These are phyloP conservation scores for Anser brachyrhynchus DNA, from an alignment of 2,113 vertebrate species.

Conservation along the genomic window DNA sequence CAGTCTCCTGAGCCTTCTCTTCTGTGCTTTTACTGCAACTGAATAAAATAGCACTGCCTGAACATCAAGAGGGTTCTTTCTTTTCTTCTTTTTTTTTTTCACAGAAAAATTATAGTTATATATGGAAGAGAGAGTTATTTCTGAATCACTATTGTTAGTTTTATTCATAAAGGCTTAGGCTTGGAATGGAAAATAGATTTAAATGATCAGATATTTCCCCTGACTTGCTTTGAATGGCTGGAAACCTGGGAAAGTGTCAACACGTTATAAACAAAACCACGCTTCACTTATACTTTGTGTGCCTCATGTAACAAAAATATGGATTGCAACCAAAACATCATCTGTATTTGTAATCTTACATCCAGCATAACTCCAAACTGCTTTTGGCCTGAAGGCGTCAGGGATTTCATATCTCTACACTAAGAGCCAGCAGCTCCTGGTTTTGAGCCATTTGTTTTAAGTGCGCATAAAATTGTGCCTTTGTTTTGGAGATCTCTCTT, in stretches of 20 bases:
- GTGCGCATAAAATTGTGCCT: neutral
- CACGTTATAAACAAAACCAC: neutral
- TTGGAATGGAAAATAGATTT: conserved; percentile 26
- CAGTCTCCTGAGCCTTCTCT: neutral
- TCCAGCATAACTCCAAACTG: neutral
- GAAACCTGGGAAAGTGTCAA: neutral
- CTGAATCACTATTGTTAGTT: neutral
- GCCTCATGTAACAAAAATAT: neutral
- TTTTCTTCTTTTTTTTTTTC: neutral
- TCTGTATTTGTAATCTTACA: neutral
- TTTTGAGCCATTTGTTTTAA: neutral
- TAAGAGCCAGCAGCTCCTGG: neutral
- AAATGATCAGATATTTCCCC: conserved; percentile 25
- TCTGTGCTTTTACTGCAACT: neutral
- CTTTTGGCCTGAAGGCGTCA: neutral
- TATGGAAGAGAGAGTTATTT: neutral
- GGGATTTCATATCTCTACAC: neutral
- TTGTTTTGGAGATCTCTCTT: neutral
- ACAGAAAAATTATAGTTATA: neutral
- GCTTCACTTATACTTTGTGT: neutral
- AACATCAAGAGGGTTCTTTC: neutral
- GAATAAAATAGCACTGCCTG: conserved; percentile 25
- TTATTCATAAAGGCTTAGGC: conserved; percentile 15
- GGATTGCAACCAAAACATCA: neutral
- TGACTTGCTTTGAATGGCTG: conserved; percentile 5